Conservation (phyloP, 2,113 vertebrate genomes). For the Albula glossodonta region DNA sequence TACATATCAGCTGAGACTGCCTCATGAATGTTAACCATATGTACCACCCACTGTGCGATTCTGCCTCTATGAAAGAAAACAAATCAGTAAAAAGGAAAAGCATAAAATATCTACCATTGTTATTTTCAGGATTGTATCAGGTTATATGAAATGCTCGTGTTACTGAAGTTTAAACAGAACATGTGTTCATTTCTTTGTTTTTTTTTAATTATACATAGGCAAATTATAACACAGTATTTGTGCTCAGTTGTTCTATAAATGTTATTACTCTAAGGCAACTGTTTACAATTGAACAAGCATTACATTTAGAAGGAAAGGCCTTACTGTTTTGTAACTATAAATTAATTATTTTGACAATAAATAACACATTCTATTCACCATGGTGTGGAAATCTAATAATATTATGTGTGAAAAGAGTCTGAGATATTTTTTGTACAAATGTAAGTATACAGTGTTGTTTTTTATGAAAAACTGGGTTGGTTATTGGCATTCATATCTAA, state of each 20-base stretch:
- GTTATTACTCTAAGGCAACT: background rate
- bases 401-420: background rate
- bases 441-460: background rate
- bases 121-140: background rate
- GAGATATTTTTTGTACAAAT: background rate
- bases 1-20: background rate
- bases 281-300: background rate
- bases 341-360: background rate
- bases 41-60: background rate
- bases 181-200: background rate
- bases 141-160: background rate
- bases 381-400: background rate
- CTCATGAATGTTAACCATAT: conserved; percentile 4
- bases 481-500: background rate
- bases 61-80: background rate
- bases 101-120: background rate
- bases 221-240: background rate
- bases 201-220: background rate
- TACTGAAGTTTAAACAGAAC: background rate
- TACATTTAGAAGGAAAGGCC: background rate
- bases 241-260: background rate
- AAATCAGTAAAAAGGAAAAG: background rate
- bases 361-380: no score
- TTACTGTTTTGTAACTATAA: background rate
- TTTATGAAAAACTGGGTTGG: background rate